Evolutionary conservation across 2,888 invertebrate genomes (phyloP).

Genomic region (Acanthosepion lycidas): DNA sequence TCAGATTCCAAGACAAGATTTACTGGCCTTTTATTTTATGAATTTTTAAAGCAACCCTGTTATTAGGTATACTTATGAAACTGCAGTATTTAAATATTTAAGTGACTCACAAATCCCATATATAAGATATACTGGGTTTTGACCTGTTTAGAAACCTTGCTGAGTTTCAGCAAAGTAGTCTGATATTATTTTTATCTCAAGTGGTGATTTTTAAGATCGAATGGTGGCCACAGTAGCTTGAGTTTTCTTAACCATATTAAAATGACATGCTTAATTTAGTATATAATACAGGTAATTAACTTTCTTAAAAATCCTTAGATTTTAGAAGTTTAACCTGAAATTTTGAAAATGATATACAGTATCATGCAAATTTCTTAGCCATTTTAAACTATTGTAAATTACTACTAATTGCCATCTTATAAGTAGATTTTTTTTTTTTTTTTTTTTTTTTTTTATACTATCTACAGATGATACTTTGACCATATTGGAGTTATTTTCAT

Average conservation of each 20-base stretch:
- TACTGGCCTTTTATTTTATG: background rate
- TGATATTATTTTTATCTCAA: background rate
- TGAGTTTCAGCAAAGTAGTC: background rate
- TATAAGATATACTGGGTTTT: background rate
- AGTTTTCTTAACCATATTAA: background rate
- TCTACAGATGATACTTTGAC: no score
- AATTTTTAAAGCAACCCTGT: background rate
- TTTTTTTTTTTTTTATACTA: no score
- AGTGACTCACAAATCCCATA: background rate
- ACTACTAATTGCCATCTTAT: no score
- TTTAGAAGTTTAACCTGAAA: no score
- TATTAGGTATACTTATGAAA: background rate
- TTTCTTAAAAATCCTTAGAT: no score
- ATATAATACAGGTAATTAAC: background rate
- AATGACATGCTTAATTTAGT: background rate
- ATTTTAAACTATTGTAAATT: no score
- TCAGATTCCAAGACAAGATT: background rate
- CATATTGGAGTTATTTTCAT: no score
- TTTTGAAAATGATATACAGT: no score
- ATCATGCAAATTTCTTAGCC: no score
- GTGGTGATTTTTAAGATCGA: background rate
- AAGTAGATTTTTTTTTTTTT: no score
- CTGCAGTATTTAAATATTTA: background rate
- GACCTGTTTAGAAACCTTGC: background rate
- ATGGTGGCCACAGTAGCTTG: background rate